Conservation (phyloP, 35 echinoderm and acorn worm species). For the Ophiothrix spiculata region DNA sequence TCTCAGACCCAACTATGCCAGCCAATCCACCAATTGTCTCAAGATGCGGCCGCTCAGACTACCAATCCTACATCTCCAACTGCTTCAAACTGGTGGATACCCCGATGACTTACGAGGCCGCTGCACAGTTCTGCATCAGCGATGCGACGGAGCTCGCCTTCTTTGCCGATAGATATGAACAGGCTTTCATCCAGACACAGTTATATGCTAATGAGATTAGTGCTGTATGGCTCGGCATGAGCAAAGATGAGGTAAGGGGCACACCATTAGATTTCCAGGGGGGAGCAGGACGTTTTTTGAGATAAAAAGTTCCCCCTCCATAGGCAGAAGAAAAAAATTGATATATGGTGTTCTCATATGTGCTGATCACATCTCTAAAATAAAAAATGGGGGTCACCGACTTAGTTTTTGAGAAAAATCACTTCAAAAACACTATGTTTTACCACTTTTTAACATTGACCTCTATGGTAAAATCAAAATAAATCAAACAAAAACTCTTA, state of each 20-base stretch:
- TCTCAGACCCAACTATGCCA: not conserved
- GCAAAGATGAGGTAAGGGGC: not conserved
- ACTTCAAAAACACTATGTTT: too few relatives aligned
- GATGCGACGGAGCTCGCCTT: not conserved
- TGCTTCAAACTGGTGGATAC: not conserved
- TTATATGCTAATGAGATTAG: not conserved
- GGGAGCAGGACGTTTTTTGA: too few relatives aligned
- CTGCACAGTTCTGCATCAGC: not conserved
- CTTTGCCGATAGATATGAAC: conserved; percentile 4
- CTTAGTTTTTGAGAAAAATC: too few relatives aligned
- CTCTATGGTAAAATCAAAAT: too few relatives aligned
- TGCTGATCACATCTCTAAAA: too few relatives aligned
- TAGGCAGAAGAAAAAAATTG: too few relatives aligned
- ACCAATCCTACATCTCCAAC: conserved; percentile 3
- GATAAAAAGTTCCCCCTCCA: too few relatives aligned
- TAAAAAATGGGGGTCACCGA: too few relatives aligned
- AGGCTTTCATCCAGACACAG: not conserved
- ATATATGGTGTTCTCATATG: too few relatives aligned
- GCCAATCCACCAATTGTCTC: not conserved
- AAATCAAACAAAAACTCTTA: too few relatives aligned
- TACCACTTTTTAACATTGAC: too few relatives aligned
- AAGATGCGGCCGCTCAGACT: not conserved
- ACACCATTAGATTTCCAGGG: not conserved
- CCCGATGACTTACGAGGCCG: not conserved
- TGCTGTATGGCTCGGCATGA: not conserved